These are phyloP conservation scores for Scomberomorus guttatus DNA, from an alignment of 2,797 vertebrate genomes.

Conservation along the genomic window DNA sequence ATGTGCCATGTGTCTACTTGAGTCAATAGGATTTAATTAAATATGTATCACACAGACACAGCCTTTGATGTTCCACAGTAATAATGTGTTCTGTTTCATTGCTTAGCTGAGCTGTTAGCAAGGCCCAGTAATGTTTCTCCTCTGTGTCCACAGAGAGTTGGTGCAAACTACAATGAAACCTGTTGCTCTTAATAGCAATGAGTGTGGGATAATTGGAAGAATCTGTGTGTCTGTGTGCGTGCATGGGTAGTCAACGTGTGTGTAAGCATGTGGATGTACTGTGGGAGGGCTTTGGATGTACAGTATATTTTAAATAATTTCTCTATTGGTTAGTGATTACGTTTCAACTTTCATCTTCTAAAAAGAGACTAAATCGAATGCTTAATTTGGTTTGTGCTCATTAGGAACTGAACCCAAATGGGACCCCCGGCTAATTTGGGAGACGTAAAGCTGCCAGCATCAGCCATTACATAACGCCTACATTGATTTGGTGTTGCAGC, in stretches of 20 bases:
- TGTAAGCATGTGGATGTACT: constrained; percentile 3
- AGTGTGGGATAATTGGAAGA: constrained; percentile 29
- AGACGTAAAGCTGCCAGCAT: constrained; percentile 62
- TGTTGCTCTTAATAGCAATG: constrained; percentile 52
- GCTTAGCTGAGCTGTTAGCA: constrained; percentile 61
- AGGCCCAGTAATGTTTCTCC: constrained; percentile 54
- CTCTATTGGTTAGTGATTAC: constrained; percentile 66
- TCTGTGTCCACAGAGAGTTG: constrained; percentile 49
- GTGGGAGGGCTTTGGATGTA: constrained; percentile 23
- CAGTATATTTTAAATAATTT: constrained; percentile 55
- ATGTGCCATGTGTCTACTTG: constrained; percentile 17
- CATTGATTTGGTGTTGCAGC: constrained; percentile 70
- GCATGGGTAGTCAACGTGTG: constrained; percentile 8
- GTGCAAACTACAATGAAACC: constrained; percentile 38
- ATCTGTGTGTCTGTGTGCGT: constrained; percentile 16
- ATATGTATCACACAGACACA: constrained; percentile 53
- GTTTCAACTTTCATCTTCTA: constrained; percentile 77
- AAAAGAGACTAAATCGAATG: constrained; percentile 77
- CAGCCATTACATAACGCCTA: constrained; percentile 62
- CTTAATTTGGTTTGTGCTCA: constrained; percentile 80
- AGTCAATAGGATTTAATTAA: constrained; percentile 61
- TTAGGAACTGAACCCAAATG: constrained; percentile 73
- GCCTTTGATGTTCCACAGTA: constrained; percentile 67
- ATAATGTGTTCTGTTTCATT: constrained; percentile 62
- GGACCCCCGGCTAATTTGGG: constrained; percentile 67